Evolutionary conservation across 2,797 vertebrate genomes (phyloP).

Genomic region (Lerista edwardsae): DNA sequence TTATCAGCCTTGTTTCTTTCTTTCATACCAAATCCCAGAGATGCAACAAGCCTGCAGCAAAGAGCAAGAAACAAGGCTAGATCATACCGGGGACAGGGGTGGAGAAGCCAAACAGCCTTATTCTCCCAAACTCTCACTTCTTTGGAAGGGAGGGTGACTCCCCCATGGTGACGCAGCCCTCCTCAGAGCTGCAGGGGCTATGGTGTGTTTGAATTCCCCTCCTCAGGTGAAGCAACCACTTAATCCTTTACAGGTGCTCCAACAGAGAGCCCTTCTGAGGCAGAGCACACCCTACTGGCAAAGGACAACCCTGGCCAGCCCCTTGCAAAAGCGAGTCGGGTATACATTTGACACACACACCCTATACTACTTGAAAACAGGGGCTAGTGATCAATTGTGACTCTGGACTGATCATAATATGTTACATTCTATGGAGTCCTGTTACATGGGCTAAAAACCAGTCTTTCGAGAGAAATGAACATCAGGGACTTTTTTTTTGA

Average conservation of each 20-base stretch:
- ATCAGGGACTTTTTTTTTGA: too few species aligned
- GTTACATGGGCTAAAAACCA: too few species aligned
- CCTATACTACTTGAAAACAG: too few species aligned
- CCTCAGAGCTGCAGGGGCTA: background rate
- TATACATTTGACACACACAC: background rate
- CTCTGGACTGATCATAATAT: background rate
- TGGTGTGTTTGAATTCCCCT: background rate
- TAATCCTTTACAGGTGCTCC: slow-evolving; percentile 8
- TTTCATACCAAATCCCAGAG: slow-evolving; percentile 22
- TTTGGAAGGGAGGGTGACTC: background rate
- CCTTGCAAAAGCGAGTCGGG: background rate
- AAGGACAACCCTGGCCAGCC: background rate
- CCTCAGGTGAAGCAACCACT: background rate
- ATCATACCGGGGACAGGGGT: background rate
- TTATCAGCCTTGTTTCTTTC: background rate
- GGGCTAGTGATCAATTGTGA: background rate
- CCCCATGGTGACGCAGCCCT: background rate
- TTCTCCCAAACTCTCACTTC: too few species aligned
- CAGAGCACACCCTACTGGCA: slow-evolving; percentile 34
- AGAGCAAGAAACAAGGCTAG: slow-evolving; percentile 49
- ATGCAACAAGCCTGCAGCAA: slow-evolving; percentile 31
- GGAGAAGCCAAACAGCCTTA: too few species aligned
- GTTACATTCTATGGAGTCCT: too few species aligned
- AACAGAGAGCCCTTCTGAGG: background rate
- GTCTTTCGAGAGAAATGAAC: too few species aligned